Evolutionary conservation across 2,797 vertebrate genomes (phyloP), one percentile per base, ranked within the genome.

Genomic region (Alauda arvensis): DNA sequence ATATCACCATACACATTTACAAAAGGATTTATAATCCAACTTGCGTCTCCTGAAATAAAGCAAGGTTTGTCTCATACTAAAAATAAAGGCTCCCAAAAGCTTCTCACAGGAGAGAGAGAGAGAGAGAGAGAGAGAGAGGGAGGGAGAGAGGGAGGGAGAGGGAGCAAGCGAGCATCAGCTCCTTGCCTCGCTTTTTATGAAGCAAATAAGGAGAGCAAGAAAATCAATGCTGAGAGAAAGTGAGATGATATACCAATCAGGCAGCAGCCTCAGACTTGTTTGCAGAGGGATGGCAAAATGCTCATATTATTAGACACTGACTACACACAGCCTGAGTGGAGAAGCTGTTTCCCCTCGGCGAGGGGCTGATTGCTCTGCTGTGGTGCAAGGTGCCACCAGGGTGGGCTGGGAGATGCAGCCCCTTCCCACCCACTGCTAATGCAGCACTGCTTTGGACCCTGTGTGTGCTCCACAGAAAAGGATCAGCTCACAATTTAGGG

Each of bases 1-100:
- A 99, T 98, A 99, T 99, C 97, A 99, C 99, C 99, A 99, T 99
- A 98, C 99, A 99, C 99, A 99, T 99, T 99, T 99, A 99, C 98
- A 98, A 98, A 98, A 96, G 87, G 96, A 97, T 97, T 97, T 96
- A 97, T 95, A 97, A 96, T 98, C 96, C 98, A 97, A 97, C 95
- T 97, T 97, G 93, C 74, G 94, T 96, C 96, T 97, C 94, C 96
- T 96, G 96, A 97, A 96, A 96, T 93, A 94, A 96, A 95, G 96
- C 84, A 96, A 95, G 96, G 96, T 96, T 96, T 97, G 96, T 96
- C 95, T 97, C 97, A 98, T 98, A 96, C 97, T 98, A 97, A 97
- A 97, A 96, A 96, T 94, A 95, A 96, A 96, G 95, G 94, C 94
- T 94, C 89, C 93, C 94, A 93, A 96, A 96, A 96, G 96, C 97